A percentile compares a stretch with the other conserved stretches of the same genome.
Conservation (phyloP, 2,113 vertebrate species). For the Oreochromis niloticus region DNA sequence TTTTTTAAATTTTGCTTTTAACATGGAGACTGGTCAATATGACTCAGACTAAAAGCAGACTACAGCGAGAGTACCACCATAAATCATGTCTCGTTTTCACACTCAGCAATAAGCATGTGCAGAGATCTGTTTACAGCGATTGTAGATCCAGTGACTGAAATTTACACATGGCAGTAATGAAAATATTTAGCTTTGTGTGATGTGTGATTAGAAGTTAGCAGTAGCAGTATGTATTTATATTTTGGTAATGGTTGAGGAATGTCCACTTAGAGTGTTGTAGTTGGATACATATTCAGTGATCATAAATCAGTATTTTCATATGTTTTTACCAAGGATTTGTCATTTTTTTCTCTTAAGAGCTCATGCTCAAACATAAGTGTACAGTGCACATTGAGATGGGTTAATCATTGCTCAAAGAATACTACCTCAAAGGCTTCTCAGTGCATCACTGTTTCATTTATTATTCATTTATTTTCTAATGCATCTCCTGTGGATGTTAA, state of each 20-base stretch:
- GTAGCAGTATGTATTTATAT: not conserved
- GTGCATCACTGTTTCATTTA: not conserved
- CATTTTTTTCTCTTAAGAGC: not conserved
- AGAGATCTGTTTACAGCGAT: not conserved
- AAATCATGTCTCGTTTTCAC: not conserved
- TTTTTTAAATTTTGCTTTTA: not conserved
- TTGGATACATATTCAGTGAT: not conserved
- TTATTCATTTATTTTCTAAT: slow-evolving; percentile 31
- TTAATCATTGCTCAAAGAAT: not conserved
- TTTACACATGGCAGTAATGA: not conserved
- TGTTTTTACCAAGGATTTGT: not conserved
- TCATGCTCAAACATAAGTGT: not conserved
- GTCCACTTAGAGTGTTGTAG: not conserved
- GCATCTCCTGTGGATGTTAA: not conserved
- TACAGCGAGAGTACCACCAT: not conserved
- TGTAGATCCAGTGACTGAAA: not conserved
- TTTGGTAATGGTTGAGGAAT: not conserved
- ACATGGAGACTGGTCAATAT: not conserved
- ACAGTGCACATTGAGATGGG: not conserved
- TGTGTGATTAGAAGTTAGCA: not conserved
- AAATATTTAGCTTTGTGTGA: not conserved
- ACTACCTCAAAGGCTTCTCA: not conserved
- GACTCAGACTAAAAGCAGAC: not conserved
- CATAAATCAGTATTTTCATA: not conserved
- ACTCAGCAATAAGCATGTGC: fast-evolving